Percentiles rank a stretch among this genome's conserved stretches.
Evolutionary conservation across 2,888 invertebrate species (phyloP).

Genomic region (Callosobruchus maculatus): DNA sequence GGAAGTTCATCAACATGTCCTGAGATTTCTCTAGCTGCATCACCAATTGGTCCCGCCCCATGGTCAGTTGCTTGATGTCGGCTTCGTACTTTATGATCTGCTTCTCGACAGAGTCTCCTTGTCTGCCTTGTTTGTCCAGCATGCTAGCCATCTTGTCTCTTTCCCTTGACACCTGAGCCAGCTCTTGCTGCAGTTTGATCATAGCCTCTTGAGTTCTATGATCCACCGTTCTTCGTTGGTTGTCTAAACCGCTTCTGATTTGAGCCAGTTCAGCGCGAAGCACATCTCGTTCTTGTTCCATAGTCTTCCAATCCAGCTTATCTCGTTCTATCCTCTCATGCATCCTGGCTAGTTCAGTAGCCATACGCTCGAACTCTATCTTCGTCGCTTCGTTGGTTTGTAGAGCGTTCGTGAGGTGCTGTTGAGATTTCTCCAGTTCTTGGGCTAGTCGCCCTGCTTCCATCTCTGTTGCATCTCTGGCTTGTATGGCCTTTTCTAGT

Average conservation of each 20-base stretch:
- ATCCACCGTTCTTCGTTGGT: conserved; percentile 62
- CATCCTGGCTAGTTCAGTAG: conserved; percentile 74
- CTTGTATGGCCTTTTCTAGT: conserved; percentile 78
- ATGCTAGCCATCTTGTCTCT: conserved; percentile 75
- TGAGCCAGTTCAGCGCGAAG: conserved; percentile 67
- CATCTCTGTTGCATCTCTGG: conserved; percentile 78
- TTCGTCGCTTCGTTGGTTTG: conserved; percentile 79
- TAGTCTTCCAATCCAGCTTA: conserved; percentile 63
- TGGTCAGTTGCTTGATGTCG: conserved; percentile 80
- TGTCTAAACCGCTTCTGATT: conserved; percentile 60
- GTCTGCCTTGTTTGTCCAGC: conserved; percentile 74
- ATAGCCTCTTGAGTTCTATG: conserved; percentile 70
- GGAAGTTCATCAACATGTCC: conserved; percentile 90
- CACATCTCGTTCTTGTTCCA: conserved; percentile 72
- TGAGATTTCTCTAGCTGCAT: conserved; percentile 89
- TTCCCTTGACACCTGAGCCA: conserved; percentile 58
- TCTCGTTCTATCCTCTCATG: conserved; percentile 76
- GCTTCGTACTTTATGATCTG: conserved; percentile 80
- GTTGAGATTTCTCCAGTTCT: conserved; percentile 81
- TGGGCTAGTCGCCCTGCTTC: conserved; percentile 81
- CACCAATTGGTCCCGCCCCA: conserved; percentile 83
- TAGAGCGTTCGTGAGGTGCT: conserved; percentile 78
- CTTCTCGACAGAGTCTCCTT: conserved; percentile 79
- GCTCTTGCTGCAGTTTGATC: conserved; percentile 68
- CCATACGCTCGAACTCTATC: conserved; percentile 82